Conservation (phyloP, 2,113 vertebrate species). For the Sorex araneus region DNA sequence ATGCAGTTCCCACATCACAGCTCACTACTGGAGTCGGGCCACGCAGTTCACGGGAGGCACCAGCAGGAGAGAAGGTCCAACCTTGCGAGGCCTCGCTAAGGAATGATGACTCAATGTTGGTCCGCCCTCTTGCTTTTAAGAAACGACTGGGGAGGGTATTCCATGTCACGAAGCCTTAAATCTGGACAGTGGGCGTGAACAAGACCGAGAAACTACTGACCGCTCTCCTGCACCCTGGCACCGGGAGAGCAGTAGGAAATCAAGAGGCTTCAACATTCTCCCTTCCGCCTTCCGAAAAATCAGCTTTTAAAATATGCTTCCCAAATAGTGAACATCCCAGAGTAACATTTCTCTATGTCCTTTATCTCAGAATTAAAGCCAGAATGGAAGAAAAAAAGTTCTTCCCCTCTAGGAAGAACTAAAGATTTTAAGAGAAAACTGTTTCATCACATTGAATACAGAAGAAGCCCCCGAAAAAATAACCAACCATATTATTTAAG, state of each 20-base stretch:
- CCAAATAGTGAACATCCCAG: neutral
- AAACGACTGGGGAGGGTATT: too few relatives aligned
- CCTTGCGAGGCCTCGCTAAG: neutral
- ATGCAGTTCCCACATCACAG: too few relatives aligned
- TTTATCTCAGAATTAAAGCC: neutral
- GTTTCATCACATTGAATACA: neutral
- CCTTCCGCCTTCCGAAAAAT: neutral
- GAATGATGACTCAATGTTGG: neutral
- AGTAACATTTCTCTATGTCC: neutral
- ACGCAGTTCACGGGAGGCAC: neutral
- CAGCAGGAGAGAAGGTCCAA: neutral
- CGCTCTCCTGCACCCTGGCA: too few relatives aligned
- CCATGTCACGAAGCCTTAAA: too few relatives aligned
- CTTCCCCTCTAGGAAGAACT: neutral
- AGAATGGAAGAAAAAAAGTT: neutral
- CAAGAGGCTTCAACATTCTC: neutral
- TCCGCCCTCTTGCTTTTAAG: neutral
- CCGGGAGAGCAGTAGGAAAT: neutral
- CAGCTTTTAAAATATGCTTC: neutral
- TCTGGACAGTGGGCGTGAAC: too few relatives aligned
- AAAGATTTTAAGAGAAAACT: constrained; percentile 17
- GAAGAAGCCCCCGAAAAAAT: neutral
- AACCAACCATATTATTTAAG: neutral
- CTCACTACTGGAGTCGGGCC: too few relatives aligned
- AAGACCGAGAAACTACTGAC: too few relatives aligned